Evolutionary conservation across 2,113 vertebrate species (phyloP), one percentile per base, ranked within the genome.

Genomic region (Tauraco erythrolophus): DNA sequence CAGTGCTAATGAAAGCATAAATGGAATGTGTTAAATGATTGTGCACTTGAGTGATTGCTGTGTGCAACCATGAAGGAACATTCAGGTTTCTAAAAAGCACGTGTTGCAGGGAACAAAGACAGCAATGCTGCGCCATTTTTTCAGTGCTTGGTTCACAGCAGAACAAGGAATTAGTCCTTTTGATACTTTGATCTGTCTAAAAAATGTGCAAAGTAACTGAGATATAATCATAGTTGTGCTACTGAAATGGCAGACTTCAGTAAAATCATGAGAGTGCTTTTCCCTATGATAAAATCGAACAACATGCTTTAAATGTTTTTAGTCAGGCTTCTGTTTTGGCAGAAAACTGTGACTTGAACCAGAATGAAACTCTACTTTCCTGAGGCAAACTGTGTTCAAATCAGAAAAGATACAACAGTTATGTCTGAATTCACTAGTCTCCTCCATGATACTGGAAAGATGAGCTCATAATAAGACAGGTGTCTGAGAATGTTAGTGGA

Each of bases 31-130:
- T 86, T 89, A 94, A 95, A 79, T 81, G 89, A 76, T 72, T 75
- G 77, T 92, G 89, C 72, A 33, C 65, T 94, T 95, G 60, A 84
- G 35, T 92, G 94, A 89, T 78, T 81, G 46, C 72, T 75, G 7
- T 69, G 4, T 69, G 61, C 19, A 24, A 11, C 57, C 78, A 10
- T 27, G 48, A 82, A 84, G 91, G 48, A 87, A 24, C 45, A 46
- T 71, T 66, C 30, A 51, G 8, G 10, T 89, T 82, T 91, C 72
- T 61, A 27, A 79, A 84, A 51, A 75, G n/a, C 8, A 19, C 4
- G 1, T n/a, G 7, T 86, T 78, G 15, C 71, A 68, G 64, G n/a
- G 50, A 76, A 12, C 48, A 79, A 3, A 57, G 75, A 18, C 11
- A 69, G 41, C 41, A 65, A 0, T 0, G 0, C 18, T n/a, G 10